phyloP scores from a whole-genome alignment of 2,888 invertebrate genomes.

The Lycophotia porphyrea region DNA sequence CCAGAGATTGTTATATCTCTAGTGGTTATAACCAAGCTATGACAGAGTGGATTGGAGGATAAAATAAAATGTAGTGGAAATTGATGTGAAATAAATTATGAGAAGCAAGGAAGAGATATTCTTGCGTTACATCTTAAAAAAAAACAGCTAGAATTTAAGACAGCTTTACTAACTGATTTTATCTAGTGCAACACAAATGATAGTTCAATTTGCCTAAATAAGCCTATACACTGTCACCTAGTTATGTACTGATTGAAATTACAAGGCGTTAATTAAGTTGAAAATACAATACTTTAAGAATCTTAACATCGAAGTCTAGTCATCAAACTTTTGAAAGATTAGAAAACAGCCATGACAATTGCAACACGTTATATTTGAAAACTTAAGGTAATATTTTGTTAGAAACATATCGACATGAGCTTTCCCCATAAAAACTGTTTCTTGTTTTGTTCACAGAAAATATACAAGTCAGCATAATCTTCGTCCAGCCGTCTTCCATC shows the following conservation, averaged over 20 bases:
- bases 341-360: background rate
- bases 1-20: background rate
- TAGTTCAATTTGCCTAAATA: background rate
- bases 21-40: constrained; percentile 15
- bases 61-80: constrained; percentile 50
- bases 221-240: background rate
- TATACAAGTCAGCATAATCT: constrained; percentile 1
- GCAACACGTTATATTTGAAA: background rate
- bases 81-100: constrained; percentile 36
- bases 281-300: too few relatives aligned
- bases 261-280: background rate
- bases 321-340: background rate
- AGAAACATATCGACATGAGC: too few relatives aligned
- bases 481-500: background rate
- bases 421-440: background rate
- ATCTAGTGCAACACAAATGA: background rate
- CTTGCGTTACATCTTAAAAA: background rate
- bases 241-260: background rate
- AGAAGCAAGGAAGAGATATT: background rate
- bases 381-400: background rate
- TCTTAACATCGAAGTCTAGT: too few relatives aligned
- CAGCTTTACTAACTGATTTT: background rate
- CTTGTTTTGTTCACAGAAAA: background rate
- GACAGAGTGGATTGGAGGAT: constrained; percentile 50
- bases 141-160: background rate